Base-by-base conservation (phyloP, 2,888 invertebrate genomes). In the Heliconius erato region DNA sequence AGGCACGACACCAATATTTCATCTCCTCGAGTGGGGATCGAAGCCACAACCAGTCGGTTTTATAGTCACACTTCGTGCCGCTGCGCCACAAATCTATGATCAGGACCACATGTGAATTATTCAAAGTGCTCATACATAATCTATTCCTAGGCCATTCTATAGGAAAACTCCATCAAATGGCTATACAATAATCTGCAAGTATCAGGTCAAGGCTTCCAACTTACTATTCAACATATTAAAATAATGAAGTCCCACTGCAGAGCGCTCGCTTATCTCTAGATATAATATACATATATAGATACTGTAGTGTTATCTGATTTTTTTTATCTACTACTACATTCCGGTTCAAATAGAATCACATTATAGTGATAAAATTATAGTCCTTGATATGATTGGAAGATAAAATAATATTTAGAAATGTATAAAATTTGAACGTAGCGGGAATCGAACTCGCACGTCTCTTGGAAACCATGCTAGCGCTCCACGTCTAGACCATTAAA, bases 281-380 rank as follows among this genome's bases (percentile, higher is more conserved):
- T 54, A 54, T 19, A 54, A 54, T 54, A 16, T 16, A 19, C 19
- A 54, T 35, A n/a, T 80, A 68, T 68, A 76, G 54, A 76, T 69
- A 72, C 12, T 49, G 26, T 68, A 26, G 11, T 26, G 59, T 77
- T 77, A 81, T 81, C 80, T 68, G 28, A 28, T 59, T 40, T 32
- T 68, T 68, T 81, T 81, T n/a, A 81, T 81, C 76, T 59, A 54
- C 7, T 76, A 74, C 44, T 35, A 49, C 74, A 80, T 80, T 49
- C 65, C 54, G 54, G 16, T 35, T 35, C 12, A 11, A 23, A 72
- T 44, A 14, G n/a, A 44, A 26, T 44, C 26, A 3, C 6, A 71
- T 40, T 71, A 40, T n/a, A 71, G n/a, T 71, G n/a, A 71, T 40
- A 71, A 40, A 40, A 69, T 35, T 71, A 40, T n/a, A 40, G 16